Evolutionary conservation across 2,888 invertebrate genomes (phyloP).

Genomic region (Ophioninae sp.): DNA sequence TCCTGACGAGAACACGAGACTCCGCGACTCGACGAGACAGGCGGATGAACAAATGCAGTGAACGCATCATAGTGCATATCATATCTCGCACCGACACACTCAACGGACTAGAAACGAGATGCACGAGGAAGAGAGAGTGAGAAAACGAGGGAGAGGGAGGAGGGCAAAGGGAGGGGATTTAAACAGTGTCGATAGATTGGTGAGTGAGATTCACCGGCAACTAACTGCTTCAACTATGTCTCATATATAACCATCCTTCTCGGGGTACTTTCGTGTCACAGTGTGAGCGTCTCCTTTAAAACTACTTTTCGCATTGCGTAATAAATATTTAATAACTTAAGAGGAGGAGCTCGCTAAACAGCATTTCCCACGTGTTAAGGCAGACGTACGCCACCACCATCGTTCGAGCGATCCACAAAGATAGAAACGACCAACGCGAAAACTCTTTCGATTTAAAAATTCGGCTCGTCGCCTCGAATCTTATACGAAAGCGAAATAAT

Average conservation of each 20-base stretch:
- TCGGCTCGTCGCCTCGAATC: background rate
- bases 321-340: conserved; percentile 75
- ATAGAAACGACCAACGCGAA: background rate
- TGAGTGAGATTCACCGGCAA: conserved; percentile 44
- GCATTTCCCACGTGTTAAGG: conserved; percentile 7
- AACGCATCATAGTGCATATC: conserved; percentile 48
- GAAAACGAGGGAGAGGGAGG: conserved; percentile 10
- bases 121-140: conserved; percentile 26
- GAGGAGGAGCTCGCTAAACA: conserved; percentile 41
- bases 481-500: background rate
- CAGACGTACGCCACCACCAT: background rate
- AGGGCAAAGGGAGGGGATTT: conserved; percentile 13
- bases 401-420: background rate
- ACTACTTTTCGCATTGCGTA: conserved; percentile 74
- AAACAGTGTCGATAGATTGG: too few relatives aligned
- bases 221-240: conserved; percentile 48
- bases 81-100: conserved; percentile 48
- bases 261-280: conserved; percentile 71
- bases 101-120: conserved; percentile 42
- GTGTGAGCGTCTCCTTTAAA: conserved; percentile 73
- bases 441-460: background rate
- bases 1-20: conserved; percentile 24
- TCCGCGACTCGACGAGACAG: conserved; percentile 43
- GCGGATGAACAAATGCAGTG: conserved; percentile 56
- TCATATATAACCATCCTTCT: conserved; percentile 54